Evolutionary conservation across 2,113 vertebrate species (phyloP).

Genomic region (Cygnus atratus): DNA sequence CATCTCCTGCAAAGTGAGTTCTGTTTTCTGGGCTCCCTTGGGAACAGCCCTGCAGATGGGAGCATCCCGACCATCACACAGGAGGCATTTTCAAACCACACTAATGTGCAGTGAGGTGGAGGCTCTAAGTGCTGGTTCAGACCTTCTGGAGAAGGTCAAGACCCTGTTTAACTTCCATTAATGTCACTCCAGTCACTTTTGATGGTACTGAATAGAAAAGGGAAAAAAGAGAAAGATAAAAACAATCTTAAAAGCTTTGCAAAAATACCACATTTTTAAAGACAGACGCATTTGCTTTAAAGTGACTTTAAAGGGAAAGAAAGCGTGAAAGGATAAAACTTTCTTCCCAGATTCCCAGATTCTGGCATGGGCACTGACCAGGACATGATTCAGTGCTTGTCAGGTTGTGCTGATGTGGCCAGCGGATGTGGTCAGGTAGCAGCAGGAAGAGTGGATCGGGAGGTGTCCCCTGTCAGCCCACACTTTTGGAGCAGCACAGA

Average conservation of each 20-base stretch:
- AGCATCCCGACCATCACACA: background rate
- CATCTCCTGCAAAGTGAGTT: background rate
- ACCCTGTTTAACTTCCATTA: slow-evolving; percentile 19
- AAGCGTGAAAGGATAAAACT: background rate
- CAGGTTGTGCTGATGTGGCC: background rate
- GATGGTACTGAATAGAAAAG: background rate
- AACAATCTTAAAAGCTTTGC: slow-evolving; percentile 26
- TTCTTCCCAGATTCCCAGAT: background rate
- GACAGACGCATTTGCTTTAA: background rate
- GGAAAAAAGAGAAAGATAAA: background rate
- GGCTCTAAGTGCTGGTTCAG: slow-evolving; percentile 8
- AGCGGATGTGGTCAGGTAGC: background rate
- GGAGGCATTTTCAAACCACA: background rate
- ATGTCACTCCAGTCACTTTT: slow-evolving; percentile 16
- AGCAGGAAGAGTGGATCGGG: background rate
- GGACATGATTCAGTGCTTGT: background rate
- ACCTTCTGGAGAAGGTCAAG: background rate
- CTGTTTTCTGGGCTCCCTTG: background rate
- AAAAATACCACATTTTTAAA: background rate
- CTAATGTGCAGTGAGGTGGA: background rate
- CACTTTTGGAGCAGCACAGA: background rate
- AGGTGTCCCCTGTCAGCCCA: background rate
- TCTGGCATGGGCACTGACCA: accelerated
- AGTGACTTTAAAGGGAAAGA: background rate
- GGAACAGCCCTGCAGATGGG: background rate